Conservation (phyloP, 2,797 vertebrate species). For the Avahi laniger region DNA sequence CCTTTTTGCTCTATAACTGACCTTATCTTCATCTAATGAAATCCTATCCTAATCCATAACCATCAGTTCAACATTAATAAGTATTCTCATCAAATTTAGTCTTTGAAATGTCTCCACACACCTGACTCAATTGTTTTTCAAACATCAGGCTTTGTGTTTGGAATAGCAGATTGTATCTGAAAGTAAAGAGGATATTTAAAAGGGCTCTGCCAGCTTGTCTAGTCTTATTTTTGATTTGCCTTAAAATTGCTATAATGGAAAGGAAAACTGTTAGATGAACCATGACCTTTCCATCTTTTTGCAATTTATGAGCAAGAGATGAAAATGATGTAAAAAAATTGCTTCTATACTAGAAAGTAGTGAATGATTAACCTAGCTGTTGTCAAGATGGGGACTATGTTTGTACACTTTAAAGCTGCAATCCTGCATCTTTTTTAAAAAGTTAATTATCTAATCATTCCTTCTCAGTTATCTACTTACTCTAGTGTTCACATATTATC, state of each 20-base stretch:
- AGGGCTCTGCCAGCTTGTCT: conserved; percentile 27
- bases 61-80: neutral
- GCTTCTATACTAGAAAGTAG: neutral
- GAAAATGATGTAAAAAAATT: conserved; percentile 29
- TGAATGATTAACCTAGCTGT: conserved; percentile 12
- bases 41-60: neutral
- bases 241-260: conserved; percentile 65
- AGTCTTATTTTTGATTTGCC: conserved; percentile 53
- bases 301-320: conserved; percentile 39
- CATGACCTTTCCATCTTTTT: conserved; percentile 51
- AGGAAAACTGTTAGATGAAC: conserved; percentile 46
- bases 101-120: neutral
- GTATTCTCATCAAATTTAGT: neutral
- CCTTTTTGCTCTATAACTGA: neutral
- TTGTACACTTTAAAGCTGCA: neutral
- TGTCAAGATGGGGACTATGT: neutral
- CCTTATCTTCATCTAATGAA: conserved; percentile 47
- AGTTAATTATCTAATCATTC: neutral
- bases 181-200: conserved; percentile 28
- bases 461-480: neutral
- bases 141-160: conserved; percentile 6
- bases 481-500: neutral
- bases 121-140: neutral
- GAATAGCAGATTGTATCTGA: conserved; percentile 5
- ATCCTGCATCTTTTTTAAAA: neutral